Percentiles rank a stretch among this genome's conserved stretches.
Conservation (phyloP, 2,113 vertebrate genomes). For the Collichthys lucidus region DNA sequence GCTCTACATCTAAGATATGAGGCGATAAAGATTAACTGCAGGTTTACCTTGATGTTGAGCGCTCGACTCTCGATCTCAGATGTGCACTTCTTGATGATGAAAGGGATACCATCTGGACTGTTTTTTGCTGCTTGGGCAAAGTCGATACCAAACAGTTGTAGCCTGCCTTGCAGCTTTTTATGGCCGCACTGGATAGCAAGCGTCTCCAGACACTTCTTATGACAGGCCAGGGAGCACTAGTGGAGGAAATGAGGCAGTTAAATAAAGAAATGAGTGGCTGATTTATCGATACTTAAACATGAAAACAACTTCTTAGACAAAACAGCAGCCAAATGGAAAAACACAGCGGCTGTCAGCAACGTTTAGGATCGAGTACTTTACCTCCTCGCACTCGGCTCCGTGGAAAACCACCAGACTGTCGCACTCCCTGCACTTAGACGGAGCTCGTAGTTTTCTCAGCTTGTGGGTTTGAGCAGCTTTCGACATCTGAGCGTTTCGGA, state of each 20-base stretch:
- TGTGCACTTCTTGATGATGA: slow-evolving; percentile 96
- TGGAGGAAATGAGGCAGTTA: slow-evolving; percentile 26
- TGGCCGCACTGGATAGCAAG: slow-evolving; percentile 97
- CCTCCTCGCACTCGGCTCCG: slow-evolving; percentile 98
- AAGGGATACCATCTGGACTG: slow-evolving; percentile 92
- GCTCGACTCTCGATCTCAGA: slow-evolving; percentile 97
- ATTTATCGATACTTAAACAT: not conserved
- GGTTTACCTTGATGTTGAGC: slow-evolving; percentile 91
- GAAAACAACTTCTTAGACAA: not conserved
- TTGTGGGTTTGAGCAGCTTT: slow-evolving; percentile 97
- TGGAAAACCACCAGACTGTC: slow-evolving; percentile 97
- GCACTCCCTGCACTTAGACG: slow-evolving; percentile 97
- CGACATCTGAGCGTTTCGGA: slow-evolving; percentile 93
- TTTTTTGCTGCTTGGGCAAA: slow-evolving; percentile 92
- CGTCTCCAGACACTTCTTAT: slow-evolving; percentile 97
- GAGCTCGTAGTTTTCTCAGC: slow-evolving; percentile 92
- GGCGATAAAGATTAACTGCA: not conserved
- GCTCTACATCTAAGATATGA: not conserved
- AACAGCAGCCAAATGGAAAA: not conserved
- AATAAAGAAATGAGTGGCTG: not conserved
- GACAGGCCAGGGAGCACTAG: slow-evolving; percentile 96
- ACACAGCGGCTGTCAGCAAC: no score
- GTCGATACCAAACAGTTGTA: slow-evolving; percentile 96
- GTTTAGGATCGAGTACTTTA: slow-evolving; percentile 66
- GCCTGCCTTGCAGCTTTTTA: slow-evolving; percentile 94